Evolutionary conservation across 2,113 vertebrate genomes (phyloP).

Genomic region (Peromyscus maniculatus): DNA sequence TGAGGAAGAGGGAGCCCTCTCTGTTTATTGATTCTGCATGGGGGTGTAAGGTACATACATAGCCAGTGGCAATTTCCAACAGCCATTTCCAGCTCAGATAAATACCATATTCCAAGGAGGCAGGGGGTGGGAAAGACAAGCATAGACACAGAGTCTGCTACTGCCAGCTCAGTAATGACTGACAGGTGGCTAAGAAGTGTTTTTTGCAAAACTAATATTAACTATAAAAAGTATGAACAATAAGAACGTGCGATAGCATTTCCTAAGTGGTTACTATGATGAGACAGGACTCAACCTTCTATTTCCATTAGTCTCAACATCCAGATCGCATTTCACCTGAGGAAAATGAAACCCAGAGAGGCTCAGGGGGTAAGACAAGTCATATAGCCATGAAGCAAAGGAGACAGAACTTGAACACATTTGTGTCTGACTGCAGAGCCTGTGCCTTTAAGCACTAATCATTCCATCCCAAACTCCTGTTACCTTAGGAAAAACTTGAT

Average conservation of each 20-base stretch:
- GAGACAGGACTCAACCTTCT: neutral
- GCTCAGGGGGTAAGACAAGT: neutral
- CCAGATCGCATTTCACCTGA: neutral
- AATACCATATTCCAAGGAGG: neutral
- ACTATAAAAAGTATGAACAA: neutral
- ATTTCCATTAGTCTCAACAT: neutral
- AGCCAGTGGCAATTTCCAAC: constrained; percentile 5
- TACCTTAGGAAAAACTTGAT: constrained; percentile 29
- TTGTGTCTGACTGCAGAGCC: neutral
- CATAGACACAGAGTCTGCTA: neutral
- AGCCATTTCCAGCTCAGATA: constrained; percentile 33
- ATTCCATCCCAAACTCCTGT: neutral
- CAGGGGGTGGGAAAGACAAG: neutral
- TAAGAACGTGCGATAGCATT: neutral
- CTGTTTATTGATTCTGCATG: constrained; percentile 2
- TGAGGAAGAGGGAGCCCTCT: constrained; percentile 23
- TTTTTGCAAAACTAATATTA: neutral
- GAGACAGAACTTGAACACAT: neutral
- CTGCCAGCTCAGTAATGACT: neutral
- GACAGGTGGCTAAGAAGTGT: neutral
- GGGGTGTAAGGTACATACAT: neutral
- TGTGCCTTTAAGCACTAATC: constrained; percentile 37
- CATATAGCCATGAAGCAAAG: neutral
- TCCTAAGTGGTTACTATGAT: neutral
- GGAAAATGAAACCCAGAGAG: neutral